Evolutionary conservation across 2,888 invertebrate genomes (phyloP).

Genomic region (Erannis defoliaria): DNA sequence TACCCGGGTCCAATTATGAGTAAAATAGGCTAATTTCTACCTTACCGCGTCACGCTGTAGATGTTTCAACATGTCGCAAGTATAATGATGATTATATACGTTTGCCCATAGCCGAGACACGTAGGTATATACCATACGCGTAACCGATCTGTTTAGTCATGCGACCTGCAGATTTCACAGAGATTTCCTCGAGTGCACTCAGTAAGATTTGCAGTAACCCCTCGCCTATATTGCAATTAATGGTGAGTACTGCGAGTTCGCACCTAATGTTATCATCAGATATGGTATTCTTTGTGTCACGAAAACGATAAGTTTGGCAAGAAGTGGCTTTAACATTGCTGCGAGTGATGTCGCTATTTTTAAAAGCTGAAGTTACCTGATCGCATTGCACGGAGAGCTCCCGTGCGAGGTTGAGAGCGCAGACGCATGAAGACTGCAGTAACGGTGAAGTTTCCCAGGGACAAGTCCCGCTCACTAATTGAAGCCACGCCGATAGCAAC

Average conservation of each 20-base stretch:
- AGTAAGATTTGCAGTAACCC: neutral
- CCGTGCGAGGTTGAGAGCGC: conserved; percentile 94
- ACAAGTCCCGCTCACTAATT: conserved; percentile 88
- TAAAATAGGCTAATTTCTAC: too few relatives aligned
- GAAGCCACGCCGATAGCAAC: conserved; percentile 54
- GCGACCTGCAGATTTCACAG: neutral
- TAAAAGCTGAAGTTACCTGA: conserved; percentile 82
- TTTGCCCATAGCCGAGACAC: neutral
- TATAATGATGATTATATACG: conserved; percentile 3
- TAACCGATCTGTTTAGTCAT: conserved; percentile 4
- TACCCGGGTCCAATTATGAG: too few relatives aligned
- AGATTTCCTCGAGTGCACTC: neutral
- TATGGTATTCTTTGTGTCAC: neutral
- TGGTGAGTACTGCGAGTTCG: neutral
- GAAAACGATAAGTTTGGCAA: neutral
- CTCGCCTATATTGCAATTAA: neutral
- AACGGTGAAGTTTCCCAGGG: conserved; percentile 93
- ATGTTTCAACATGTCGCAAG: too few relatives aligned
- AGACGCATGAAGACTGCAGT: conserved; percentile 94
- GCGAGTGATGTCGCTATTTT: neutral
- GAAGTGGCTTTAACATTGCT: neutral
- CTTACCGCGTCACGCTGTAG: too few relatives aligned
- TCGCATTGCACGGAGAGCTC: conserved; percentile 96
- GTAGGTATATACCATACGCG: conserved; percentile 1
- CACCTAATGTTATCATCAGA: neutral